Percentiles rank a stretch among this genome's conserved stretches.
These are phyloP conservation scores for Epinotia nisella DNA, from an alignment of 2,888 invertebrate species.

Conservation along the genomic window DNA sequence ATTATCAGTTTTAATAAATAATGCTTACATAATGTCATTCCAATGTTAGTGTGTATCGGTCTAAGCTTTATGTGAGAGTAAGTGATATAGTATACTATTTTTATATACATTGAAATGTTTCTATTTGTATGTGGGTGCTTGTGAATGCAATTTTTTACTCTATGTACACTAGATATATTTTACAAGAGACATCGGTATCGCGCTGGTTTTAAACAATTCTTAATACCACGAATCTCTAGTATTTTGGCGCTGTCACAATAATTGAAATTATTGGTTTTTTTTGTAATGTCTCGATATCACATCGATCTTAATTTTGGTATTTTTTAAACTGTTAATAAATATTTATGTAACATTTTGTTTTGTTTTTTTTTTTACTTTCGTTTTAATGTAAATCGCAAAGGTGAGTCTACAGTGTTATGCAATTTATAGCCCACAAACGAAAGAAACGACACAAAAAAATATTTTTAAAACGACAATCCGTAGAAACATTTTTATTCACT, in stretches of 20 bases:
- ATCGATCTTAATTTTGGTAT: constrained; percentile 64
- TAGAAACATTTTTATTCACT: constrained; percentile 27
- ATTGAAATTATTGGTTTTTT: constrained; percentile 57
- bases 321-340: constrained; percentile 82
- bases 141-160: constrained; percentile 63
- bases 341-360: constrained; percentile 77
- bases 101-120: constrained; percentile 71
- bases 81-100: constrained; percentile 72
- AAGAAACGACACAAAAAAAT: constrained; percentile 8
- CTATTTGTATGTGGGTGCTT: constrained; percentile 72
- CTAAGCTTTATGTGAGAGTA: constrained; percentile 77
- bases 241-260: constrained; percentile 66
- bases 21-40: constrained; percentile 79
- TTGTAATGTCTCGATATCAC: constrained; percentile 65
- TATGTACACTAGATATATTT: constrained; percentile 61
- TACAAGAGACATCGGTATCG: constrained; percentile 37
- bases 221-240: constrained; percentile 71
- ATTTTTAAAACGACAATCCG: constrained; percentile 24
- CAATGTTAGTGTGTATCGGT: constrained; percentile 77
- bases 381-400: constrained; percentile 50
- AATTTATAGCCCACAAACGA: constrained; percentile 73
- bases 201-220: constrained; percentile 32
- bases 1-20: constrained; percentile 62
- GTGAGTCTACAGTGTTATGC: constrained; percentile 82
- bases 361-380: constrained; percentile 72